Base-by-base conservation (phyloP, 2,113 vertebrate genomes). In the Psophia crepitans region DNA sequence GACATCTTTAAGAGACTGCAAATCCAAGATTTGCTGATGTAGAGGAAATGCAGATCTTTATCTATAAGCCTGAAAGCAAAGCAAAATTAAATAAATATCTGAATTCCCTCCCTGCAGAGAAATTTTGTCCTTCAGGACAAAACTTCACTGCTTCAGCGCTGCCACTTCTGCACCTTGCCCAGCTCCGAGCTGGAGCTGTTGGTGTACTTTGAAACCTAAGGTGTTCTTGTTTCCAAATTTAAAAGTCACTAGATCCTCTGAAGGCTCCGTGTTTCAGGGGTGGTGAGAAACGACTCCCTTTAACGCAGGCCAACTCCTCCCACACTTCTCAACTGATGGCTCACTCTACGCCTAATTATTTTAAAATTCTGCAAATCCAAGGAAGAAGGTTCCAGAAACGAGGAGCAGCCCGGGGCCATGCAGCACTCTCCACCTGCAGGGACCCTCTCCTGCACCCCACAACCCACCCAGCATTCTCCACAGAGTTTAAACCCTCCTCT, bases 251-350 rank as follows among this genome's bases (percentile, higher is more conserved):
- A 81, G 70, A 84, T 91, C 73, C 65, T 92, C 90, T 4, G 1
- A 94, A 84, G 65, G 74, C 65, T 95, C 80, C 7, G 4, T 69
- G 71, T 84, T 95, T 95, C 89, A 94, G 69, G 35, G 53, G 44
- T 80, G 91, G 90, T 91, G 86, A 95, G 86, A 96, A 96, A 96
- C 93, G 57, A 57, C 61, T 97, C 91, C 41, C 84, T 97, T 93
- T 84, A 94, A 95, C 13, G 3, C 81, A 87, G 86, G 91, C 92
- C 95, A 97, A 80, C 53, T 97, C 84, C 94, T 97, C 97, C 96
- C 92, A 97, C 92, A 82, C 94, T 81, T 84, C 3, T 61, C 92
- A 75, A 92, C 57, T 39, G 68, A 96, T 89, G 89, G 97, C 92
- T 95, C 86, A 81, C 80, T 96, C 95, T 84, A 89, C 49, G 92